Evolutionary conservation across 2,888 invertebrate genomes (phyloP).

Genomic region (Sinelater perroti): DNA sequence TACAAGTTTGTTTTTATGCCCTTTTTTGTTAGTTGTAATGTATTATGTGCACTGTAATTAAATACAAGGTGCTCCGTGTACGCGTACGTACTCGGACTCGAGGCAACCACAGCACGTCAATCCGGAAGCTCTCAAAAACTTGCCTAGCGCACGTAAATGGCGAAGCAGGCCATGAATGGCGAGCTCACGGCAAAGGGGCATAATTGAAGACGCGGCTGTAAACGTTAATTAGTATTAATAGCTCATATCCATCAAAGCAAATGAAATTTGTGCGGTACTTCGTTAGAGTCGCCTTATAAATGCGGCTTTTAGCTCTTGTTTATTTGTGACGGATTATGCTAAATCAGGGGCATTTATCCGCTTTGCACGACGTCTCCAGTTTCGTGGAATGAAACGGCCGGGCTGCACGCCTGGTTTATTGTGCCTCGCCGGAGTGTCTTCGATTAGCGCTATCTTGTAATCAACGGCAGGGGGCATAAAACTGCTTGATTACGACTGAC

Average conservation of each 20-base stretch:
- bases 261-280: conserved; percentile 12
- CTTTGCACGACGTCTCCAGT: too few relatives aligned
- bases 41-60: background rate
- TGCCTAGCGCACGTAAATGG: background rate
- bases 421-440: too few relatives aligned
- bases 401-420: too few relatives aligned
- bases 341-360: conserved; percentile 1
- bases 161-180: conserved; percentile 7
- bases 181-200: background rate
- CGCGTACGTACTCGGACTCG: too few relatives aligned
- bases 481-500: too few relatives aligned
- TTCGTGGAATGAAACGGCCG: too few relatives aligned
- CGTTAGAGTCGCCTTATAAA: conserved; percentile 1
- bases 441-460: too few relatives aligned
- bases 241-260: conserved; percentile 12
- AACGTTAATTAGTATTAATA: conserved; percentile 17
- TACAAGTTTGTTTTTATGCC: too few relatives aligned
- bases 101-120: background rate
- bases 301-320: background rate
- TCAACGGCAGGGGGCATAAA: too few relatives aligned
- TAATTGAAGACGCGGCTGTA: conserved; percentile 13
- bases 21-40: background rate
- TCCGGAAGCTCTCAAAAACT: conserved; percentile 8
- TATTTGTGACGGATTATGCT: background rate
- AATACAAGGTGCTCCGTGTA: too few relatives aligned